Percentiles rank a stretch among this genome's conserved stretches.
phyloP scores from a whole-genome alignment of 2,888 invertebrate genomes.

The Pristionchus entomophagus region DNA sequence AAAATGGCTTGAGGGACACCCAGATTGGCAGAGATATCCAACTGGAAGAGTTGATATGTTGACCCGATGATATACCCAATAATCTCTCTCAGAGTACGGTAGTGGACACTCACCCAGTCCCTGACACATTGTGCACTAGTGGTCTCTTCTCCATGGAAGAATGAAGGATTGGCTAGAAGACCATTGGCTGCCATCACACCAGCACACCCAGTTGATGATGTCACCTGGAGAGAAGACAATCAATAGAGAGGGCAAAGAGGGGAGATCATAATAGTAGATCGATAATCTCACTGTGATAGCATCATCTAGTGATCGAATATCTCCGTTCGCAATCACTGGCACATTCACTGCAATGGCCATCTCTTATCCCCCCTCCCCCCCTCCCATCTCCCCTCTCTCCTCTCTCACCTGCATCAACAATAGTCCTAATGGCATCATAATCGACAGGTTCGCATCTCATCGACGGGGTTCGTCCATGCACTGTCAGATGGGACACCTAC shows the following conservation, averaged over 20 bases:
- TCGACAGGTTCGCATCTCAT: constrained; percentile 81
- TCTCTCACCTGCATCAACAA: constrained; percentile 39
- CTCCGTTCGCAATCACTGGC: constrained; percentile 94
- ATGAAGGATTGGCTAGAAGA: constrained; percentile 89
- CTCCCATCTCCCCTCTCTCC: background rate
- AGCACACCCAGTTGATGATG: constrained; percentile 68
- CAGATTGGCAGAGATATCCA: constrained; percentile 79
- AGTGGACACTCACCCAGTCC: constrained; percentile 82
- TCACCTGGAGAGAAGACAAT: constrained; percentile 18
- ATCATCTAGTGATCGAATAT: constrained; percentile 78
- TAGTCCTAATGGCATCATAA: constrained; percentile 82
- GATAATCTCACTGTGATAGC: background rate
- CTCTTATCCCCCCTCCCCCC: background rate
- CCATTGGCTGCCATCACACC: constrained; percentile 94
- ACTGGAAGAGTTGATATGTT: constrained; percentile 62
- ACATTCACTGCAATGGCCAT: constrained; percentile 76
- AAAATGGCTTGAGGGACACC: constrained; percentile 88
- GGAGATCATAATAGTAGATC: too few relatives aligned
- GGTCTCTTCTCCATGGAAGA: constrained; percentile 84
- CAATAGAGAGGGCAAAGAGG: background rate
- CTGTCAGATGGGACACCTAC: constrained; percentile 83
- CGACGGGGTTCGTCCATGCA: constrained; percentile 91
- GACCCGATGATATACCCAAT: background rate
- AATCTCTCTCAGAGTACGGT: too few relatives aligned
- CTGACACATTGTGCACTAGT: constrained; percentile 87